Percentiles rank a stretch among this genome's conserved stretches.
Conservation (phyloP, 2,113 vertebrate species). For the Pristiophorus japonicus region DNA sequence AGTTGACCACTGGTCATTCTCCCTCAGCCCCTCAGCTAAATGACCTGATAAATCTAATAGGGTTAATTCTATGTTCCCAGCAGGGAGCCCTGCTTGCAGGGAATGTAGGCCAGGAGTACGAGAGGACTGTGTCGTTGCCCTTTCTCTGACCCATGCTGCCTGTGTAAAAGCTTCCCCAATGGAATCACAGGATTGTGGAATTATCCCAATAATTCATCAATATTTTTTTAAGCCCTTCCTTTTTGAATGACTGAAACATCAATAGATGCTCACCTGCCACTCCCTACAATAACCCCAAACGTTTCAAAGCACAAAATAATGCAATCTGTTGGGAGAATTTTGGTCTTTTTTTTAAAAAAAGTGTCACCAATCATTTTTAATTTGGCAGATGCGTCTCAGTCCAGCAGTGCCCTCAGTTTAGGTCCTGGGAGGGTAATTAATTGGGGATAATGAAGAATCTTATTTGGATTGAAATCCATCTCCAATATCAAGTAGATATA, state of each 20-base stretch:
- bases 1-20: background rate
- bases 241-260: too few relatives aligned
- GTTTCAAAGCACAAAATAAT: background rate
- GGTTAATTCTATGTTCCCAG: background rate
- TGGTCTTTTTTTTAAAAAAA: too few relatives aligned
- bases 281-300: background rate
- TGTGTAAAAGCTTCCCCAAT: background rate
- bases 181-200: background rate
- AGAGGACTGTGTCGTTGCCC: background rate
- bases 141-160: background rate
- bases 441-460: background rate
- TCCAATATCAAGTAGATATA: background rate
- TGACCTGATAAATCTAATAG: background rate
- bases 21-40: background rate
- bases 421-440: background rate
- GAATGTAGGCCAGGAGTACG: background rate
- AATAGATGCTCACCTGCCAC: background rate
- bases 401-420: background rate
- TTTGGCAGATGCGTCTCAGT: background rate
- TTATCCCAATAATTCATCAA: background rate
- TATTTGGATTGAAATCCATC: background rate
- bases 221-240: too few relatives aligned
- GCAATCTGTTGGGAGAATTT: background rate
- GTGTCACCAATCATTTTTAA: background rate
- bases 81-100: background rate